Evolutionary conservation across 2,888 invertebrate species (phyloP).

Genomic region (Eremobia ochroleuca): DNA sequence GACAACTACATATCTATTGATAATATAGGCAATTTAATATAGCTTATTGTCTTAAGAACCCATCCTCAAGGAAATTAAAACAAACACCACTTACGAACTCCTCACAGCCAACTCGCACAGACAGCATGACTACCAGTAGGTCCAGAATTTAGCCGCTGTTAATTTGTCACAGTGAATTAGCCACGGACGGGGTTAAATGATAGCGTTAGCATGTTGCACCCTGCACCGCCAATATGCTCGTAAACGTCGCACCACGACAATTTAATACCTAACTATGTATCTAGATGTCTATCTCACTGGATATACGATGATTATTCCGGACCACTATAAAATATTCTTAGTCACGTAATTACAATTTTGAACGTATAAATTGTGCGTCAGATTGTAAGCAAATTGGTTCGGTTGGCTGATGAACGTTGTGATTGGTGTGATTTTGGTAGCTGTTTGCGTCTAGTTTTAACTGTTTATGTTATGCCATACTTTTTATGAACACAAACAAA

Average conservation of each 20-base stretch:
- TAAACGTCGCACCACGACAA: slow-evolving; percentile 86
- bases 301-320: slow-evolving; percentile 67
- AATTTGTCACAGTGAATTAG: slow-evolving; percentile 91
- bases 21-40: background rate
- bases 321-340: slow-evolving; percentile 69
- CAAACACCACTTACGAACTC: slow-evolving; percentile 24
- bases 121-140: slow-evolving; percentile 67
- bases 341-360: slow-evolving; percentile 65
- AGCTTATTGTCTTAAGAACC: background rate
- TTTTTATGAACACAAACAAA: background rate
- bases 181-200: slow-evolving; percentile 88
- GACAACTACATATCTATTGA: background rate
- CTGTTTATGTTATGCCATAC: background rate
- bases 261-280: slow-evolving; percentile 87
- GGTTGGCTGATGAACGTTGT: slow-evolving; percentile 42
- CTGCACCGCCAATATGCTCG: slow-evolving; percentile 89
- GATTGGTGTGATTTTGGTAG: slow-evolving; percentile 20
- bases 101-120: slow-evolving; percentile 41
- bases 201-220: slow-evolving; percentile 90
- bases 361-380: slow-evolving; percentile 48
- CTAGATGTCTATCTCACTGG: slow-evolving; percentile 83
- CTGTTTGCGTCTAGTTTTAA: slow-evolving; percentile 3
- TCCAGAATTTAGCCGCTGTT: slow-evolving; percentile 89
- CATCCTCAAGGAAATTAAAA: slow-evolving; percentile 11
- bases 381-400: slow-evolving; percentile 53